Percentiles rank a stretch among this genome's conserved stretches.
phyloP scores from a whole-genome alignment of 2,888 invertebrate species.

The Nesidiocoris tenuis region DNA sequence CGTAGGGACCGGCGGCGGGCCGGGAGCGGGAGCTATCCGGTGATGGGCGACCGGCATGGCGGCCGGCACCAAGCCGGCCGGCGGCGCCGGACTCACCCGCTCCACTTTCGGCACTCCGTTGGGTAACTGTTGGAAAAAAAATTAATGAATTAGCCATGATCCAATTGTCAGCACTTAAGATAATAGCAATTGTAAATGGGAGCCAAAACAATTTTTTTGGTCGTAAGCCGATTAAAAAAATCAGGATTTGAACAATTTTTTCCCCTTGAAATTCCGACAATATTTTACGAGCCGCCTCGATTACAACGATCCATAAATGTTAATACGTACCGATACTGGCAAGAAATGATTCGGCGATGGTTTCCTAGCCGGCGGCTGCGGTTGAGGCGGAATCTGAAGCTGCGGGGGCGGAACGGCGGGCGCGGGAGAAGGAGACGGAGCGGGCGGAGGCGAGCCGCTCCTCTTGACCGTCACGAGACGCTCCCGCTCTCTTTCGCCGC shows the following conservation, averaged over 20 bases:
- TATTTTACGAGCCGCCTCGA: too few relatives aligned
- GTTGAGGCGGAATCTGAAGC: constrained; percentile 42
- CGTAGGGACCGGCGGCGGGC: background rate
- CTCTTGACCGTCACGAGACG: constrained; percentile 21
- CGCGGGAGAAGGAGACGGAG: constrained; percentile 27
- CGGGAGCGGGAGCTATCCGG: constrained; percentile 6
- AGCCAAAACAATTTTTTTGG: too few relatives aligned
- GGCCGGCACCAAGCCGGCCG: constrained; percentile 19
- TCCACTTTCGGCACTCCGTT: constrained; percentile 38
- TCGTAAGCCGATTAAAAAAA: too few relatives aligned
- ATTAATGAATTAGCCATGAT: background rate
- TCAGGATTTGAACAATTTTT: too few relatives aligned
- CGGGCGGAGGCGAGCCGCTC: constrained; percentile 27
- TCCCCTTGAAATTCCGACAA: too few relatives aligned
- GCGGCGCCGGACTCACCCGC: constrained; percentile 41
- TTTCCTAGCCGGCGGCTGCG: constrained; percentile 41
- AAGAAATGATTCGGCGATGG: constrained; percentile 35
- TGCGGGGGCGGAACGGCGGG: constrained; percentile 38
- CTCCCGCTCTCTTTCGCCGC: constrained; percentile 3
- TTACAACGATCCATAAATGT: background rate
- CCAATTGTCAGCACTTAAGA: background rate
- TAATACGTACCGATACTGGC: constrained; percentile 20
- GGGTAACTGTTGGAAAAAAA: constrained; percentile 30
- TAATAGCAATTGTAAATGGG: background rate
- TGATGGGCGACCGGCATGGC: constrained; percentile 7